phyloP scores from a whole-genome alignment of 2,888 invertebrate species.

The Eurytoma californica region DNA sequence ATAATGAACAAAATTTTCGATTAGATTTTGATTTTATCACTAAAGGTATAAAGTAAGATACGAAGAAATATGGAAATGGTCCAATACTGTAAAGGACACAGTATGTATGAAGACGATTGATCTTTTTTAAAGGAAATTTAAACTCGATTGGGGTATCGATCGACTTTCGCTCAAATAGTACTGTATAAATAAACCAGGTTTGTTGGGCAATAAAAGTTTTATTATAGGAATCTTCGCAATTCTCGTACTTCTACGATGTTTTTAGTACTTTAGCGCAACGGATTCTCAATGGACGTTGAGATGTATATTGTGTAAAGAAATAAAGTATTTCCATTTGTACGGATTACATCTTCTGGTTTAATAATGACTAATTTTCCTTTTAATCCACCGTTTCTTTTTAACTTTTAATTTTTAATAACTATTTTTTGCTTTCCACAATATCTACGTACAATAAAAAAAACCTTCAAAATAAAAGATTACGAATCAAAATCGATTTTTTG shows the following conservation, averaged over 20 bases:
- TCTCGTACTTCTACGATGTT: conserved; percentile 11
- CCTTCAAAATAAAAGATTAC: neutral
- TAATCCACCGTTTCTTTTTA: conserved; percentile 24
- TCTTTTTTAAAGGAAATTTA: neutral
- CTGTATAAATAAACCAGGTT: neutral
- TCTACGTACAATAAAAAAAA: neutral
- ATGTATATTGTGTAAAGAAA: conserved; percentile 55
- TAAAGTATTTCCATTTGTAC: conserved; percentile 54
- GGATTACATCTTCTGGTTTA: conserved; percentile 40
- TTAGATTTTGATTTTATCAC: too few relatives aligned
- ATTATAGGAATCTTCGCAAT: conserved; percentile 19
- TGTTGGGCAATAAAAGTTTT: conserved; percentile 21
- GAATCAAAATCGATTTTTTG: neutral
- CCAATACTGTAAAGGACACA: too few relatives aligned
- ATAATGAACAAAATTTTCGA: too few relatives aligned
- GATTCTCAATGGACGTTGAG: conserved; percentile 29
- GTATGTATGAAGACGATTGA: neutral
- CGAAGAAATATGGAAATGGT: too few relatives aligned
- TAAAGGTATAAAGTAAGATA: too few relatives aligned
- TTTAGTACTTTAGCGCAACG: conserved; percentile 25
- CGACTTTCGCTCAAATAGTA: conserved; percentile 4
- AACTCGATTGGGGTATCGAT: neutral
- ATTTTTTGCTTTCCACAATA: conserved; percentile 10
- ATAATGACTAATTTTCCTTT: conserved; percentile 46
- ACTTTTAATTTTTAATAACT: conserved; percentile 20